Evolutionary conservation across 1,140 invertebrate species (phyloP), one percentile per base, ranked within the genome.

Genomic region (Euwallacea similis): DNA sequence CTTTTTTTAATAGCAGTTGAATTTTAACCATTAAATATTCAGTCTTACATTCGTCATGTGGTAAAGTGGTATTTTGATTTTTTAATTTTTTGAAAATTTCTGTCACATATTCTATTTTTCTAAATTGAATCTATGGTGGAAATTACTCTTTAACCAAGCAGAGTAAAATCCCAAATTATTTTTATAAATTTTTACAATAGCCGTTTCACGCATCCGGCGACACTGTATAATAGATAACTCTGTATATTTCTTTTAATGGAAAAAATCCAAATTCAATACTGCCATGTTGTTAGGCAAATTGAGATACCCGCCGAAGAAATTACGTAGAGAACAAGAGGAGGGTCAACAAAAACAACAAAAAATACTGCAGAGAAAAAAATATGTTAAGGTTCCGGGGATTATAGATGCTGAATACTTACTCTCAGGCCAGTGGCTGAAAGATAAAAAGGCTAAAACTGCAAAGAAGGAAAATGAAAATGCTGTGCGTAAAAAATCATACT

Each of bases 361-460:
- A 61, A 16, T 58, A 54, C 63, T 58, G 58, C 58, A 66, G 69
- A 64, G 66, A 33, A 74, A 70, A 33, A 73, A 76, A 58, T 55
- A 42, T 13, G 33, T 71, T 6, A 73, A 67, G 11, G 71, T 73
- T 60, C 46, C 58, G 79, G 85, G 85, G 4, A 79, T 86, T 44
- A 84, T 88, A 6, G 72, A 80, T 10, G 71, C 86, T 41, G 82
- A 84, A 78, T 85, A 87, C 76, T 77, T 88, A 53, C 80, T 87
- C 11, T 84, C 83, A 15, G 86, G 86, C 33, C 83, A 83, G 42
- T 87, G 86, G 69, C 81, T 83, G 11, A 81, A 79, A 74, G 80
- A 78, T 53, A 85, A 84, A 63, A 79, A 83, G 42, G 82, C 82
- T 33, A 81, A 81, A 66, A 82, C 79, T 58, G 79, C 82, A 21